These are phyloP conservation scores for Pseudomugil tenellus DNA, from an alignment of 2,797 vertebrate genomes.

Conservation along the genomic window DNA sequence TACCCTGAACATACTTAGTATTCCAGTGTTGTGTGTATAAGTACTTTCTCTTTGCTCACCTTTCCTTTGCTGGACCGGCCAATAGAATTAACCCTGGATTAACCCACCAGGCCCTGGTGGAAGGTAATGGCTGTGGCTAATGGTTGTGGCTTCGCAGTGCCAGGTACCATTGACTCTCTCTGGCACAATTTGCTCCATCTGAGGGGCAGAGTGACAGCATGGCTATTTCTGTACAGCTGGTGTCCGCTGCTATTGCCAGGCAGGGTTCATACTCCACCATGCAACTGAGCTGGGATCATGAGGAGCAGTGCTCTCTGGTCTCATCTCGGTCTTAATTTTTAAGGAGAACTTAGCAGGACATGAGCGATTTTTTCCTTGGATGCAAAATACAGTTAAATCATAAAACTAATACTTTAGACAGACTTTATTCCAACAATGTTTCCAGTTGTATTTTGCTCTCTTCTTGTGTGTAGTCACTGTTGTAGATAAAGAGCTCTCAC, in stretches of 20 bases:
- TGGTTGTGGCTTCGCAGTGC: conserved; percentile 67
- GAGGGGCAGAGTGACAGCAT: conserved; percentile 70
- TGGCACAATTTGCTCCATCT: conserved; percentile 68
- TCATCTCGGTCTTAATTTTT: conserved; percentile 41
- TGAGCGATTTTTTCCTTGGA: background rate
- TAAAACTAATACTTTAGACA: conserved; percentile 40
- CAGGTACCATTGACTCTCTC: conserved; percentile 74
- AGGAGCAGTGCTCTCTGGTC: conserved; percentile 51
- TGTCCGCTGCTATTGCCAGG: conserved; percentile 61
- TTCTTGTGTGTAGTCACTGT: conserved; percentile 34
- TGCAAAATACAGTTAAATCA: conserved; percentile 22
- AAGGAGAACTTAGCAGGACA: conserved; percentile 29
- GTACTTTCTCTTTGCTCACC: conserved; percentile 65
- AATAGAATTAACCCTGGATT: conserved; percentile 81
- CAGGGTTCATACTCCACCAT: conserved; percentile 41
- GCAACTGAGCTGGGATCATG: conserved; percentile 45
- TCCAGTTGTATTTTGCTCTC: conserved; percentile 51
- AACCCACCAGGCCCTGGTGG: conserved; percentile 74
- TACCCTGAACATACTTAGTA: conserved; percentile 32
- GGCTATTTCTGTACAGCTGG: conserved; percentile 76
- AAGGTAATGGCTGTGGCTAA: conserved; percentile 77
- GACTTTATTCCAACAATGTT: conserved; percentile 46
- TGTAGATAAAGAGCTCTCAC: conserved; percentile 62
- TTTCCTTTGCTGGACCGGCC: conserved; percentile 65
- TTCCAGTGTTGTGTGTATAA: conserved; percentile 47